phyloP scores from a whole-genome alignment of 2,888 invertebrate species.

The Nycteola revayana region DNA sequence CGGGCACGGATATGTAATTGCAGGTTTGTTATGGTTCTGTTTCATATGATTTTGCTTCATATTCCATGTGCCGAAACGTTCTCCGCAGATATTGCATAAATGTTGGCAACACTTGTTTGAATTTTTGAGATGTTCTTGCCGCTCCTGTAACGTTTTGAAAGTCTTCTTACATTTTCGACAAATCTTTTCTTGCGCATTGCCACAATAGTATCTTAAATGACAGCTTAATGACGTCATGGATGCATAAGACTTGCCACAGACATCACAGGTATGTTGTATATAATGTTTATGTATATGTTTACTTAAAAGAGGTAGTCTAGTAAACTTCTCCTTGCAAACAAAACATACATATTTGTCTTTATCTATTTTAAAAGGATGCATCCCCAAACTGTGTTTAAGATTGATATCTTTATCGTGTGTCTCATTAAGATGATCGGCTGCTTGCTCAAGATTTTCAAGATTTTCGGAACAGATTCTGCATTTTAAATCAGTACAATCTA shows the following conservation, averaged over 20 bases:
- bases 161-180: constrained; percentile 26
- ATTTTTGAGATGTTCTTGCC: constrained; percentile 22
- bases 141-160: constrained; percentile 19
- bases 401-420: constrained; percentile 30
- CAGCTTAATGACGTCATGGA: constrained; percentile 34
- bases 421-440: constrained; percentile 31
- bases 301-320: constrained; percentile 33
- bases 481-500: constrained; percentile 34
- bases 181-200: constrained; percentile 14
- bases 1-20: constrained; percentile 29
- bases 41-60: constrained; percentile 34
- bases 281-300: constrained; percentile 42
- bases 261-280: constrained; percentile 44
- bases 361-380: constrained; percentile 38
- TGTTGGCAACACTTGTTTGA: constrained; percentile 30
- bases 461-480: constrained; percentile 35
- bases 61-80: constrained; percentile 35
- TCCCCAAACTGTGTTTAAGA: constrained; percentile 30
- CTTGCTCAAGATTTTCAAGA: constrained; percentile 18
- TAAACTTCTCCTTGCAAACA: constrained; percentile 37
- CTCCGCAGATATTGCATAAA: constrained; percentile 30
- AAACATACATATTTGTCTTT: constrained; percentile 34
- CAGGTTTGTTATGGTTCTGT: constrained; percentile 23
- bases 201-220: constrained; percentile 33
- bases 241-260: constrained; percentile 44